Percentiles rank a stretch among this genome's conserved stretches.
These are phyloP conservation scores for Sesamia nonagrioides DNA, from an alignment of 1,140 invertebrate genomes.

Conservation along the genomic window DNA sequence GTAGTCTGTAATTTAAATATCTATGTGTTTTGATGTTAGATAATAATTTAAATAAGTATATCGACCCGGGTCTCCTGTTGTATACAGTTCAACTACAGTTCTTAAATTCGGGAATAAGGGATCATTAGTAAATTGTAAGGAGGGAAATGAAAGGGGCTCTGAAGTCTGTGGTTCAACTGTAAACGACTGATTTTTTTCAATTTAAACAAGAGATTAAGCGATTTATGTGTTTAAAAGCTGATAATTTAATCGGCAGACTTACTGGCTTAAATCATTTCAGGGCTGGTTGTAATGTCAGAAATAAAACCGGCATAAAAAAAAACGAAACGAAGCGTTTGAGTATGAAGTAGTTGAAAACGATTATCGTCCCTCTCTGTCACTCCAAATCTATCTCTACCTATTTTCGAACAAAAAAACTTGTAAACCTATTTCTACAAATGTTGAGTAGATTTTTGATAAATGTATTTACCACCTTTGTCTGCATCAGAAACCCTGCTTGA, in stretches of 20 bases:
- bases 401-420: too few relatives aligned
- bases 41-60: slow-evolving; percentile 2
- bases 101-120: background rate
- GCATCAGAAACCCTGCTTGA: slow-evolving; percentile 30
- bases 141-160: background rate
- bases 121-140: background rate
- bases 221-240: background rate
- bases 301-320: too few relatives aligned
- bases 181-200: slow-evolving; percentile 3
- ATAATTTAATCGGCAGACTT: background rate
- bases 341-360: background rate
- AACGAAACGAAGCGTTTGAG: too few relatives aligned
- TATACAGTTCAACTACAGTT: slow-evolving; percentile 8
- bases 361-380: background rate
- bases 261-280: too few relatives aligned
- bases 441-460: slow-evolving; percentile 9
- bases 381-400: too few relatives aligned
- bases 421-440: background rate
- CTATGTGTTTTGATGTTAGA: background rate
- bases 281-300: too few relatives aligned
- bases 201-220: slow-evolving; percentile 12
- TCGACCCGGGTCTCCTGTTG: background rate
- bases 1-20: background rate
- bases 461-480: background rate
- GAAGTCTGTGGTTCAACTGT: slow-evolving; percentile 20